Evolutionary conservation across 2,797 vertebrate species (phyloP), one percentile per base, ranked within the genome.

Genomic region (Pseudochirops cupreus): DNA sequence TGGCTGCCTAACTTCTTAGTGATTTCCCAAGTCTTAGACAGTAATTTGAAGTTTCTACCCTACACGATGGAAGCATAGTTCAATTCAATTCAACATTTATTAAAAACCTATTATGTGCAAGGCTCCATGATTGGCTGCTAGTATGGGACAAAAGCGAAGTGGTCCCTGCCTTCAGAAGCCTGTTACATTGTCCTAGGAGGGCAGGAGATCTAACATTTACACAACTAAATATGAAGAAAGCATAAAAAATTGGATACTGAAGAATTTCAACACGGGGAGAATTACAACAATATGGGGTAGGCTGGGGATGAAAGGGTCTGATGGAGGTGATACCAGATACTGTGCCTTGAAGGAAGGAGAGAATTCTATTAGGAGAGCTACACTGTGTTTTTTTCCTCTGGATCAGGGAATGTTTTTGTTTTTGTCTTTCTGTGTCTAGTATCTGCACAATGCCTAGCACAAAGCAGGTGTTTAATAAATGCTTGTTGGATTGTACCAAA

Each of bases 61-160:
- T 28, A 5, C 0, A 0, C 0, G n/a, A 33, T 29, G 12, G 39
- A n/a, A 26, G 28, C 50, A n/a, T 28, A 52, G 55, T 46, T 67
- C 33, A n/a, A 67, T 67, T 67, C 39, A 50, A 87, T 50, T 50
- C 7, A 82, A 82, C 39, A 26, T 46, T 82, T 82, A 82, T 82
- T 82, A 46, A 87, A 87, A 87, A 33, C 21, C 39, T 74, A 74
- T 16, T 74, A 39, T 3, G 7, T 74, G 2, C 67, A 21, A 74
- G 1, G 67, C 18, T 39, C n/a, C 39, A n/a, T 74, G 67, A 16
- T 74, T 74, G 16, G 33, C 1, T 74, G 33, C 33, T n/a, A 16
- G 62, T 39, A 18, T 74, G 33, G 31, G n/a, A 39, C 67, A 39
- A 74, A 74, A 74, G 18, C n/a, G 24, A 74, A 74, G n/a, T 39